Evolutionary conservation across 2,888 invertebrate species (phyloP).

Genomic region (Lampropteryx suffumata): DNA sequence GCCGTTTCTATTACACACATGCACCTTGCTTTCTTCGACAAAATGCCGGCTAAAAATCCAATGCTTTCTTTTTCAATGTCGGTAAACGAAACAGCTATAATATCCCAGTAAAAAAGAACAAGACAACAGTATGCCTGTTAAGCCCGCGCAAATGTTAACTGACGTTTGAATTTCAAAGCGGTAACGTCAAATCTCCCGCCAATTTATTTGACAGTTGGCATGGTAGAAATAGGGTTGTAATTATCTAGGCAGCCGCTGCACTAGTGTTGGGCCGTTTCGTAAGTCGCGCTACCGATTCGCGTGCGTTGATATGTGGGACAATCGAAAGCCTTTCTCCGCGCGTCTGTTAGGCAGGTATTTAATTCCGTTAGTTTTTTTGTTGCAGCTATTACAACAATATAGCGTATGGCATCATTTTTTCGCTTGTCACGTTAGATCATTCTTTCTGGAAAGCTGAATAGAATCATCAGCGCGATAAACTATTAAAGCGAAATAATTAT

Average conservation of each 20-base stretch:
- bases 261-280: constrained; percentile 60
- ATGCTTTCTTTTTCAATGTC: constrained; percentile 83
- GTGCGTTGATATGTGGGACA: constrained; percentile 80
- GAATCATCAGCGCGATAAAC: constrained; percentile 76
- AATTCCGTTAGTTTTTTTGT: constrained; percentile 82
- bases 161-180: constrained; percentile 42
- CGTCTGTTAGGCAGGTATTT: constrained; percentile 79
- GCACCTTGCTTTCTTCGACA: constrained; percentile 80
- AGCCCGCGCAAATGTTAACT: constrained; percentile 48
- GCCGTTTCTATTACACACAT: constrained; percentile 79
- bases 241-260: constrained; percentile 43
- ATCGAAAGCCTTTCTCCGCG: constrained; percentile 83
- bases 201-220: constrained; percentile 57
- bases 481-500: constrained; percentile 76
- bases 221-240: constrained; percentile 54
- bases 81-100: constrained; percentile 50
- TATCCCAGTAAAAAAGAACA: constrained; percentile 46
- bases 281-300: constrained; percentile 66
- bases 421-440: constrained; percentile 82
- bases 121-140: constrained; percentile 42
- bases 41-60: constrained; percentile 69
- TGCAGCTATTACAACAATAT: constrained; percentile 77
- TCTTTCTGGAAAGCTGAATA: constrained; percentile 66
- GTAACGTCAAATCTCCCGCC: constrained; percentile 59
- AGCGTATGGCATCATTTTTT: constrained; percentile 80